Evolutionary conservation across 2,888 invertebrate genomes (phyloP).

Genomic region (Dolomedes plantarius): DNA sequence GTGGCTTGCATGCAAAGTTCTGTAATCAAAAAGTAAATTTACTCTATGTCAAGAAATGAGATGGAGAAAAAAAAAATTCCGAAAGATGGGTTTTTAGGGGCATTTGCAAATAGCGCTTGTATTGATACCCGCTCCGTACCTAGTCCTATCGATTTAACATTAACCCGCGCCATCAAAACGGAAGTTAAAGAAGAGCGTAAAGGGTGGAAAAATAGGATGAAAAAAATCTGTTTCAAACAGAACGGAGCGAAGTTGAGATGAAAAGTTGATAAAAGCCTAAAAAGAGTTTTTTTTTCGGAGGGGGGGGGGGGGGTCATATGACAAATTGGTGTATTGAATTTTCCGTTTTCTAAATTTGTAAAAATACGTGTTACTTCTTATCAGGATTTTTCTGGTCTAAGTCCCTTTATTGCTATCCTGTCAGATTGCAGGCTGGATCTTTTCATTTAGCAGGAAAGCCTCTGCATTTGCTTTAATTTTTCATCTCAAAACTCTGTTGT

Average conservation of each 20-base stretch:
- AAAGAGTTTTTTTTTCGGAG: slow-evolving; percentile 28
- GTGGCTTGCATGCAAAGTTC: slow-evolving; percentile 2
- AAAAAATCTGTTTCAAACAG: slow-evolving; percentile 50
- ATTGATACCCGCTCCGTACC: slow-evolving; percentile 25
- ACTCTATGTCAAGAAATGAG: neutral
- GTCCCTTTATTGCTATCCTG: slow-evolving; percentile 18
- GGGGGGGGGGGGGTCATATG: slow-evolving; percentile 23
- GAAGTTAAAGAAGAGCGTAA: slow-evolving; percentile 29
- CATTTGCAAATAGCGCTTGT: slow-evolving; percentile 42
- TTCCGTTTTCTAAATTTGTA: slow-evolving; percentile 23
- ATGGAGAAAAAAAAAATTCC: slow-evolving; percentile 28
- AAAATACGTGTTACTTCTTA: neutral
- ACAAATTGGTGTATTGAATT: slow-evolving; percentile 34
- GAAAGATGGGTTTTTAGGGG: slow-evolving; percentile 23
- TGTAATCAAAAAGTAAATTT: slow-evolving; percentile 46
- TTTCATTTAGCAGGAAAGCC: no score
- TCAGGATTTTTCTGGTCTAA: neutral
- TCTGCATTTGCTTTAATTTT: no score
- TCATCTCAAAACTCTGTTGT: no score
- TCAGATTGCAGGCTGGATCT: no score
- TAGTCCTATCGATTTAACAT: slow-evolving; percentile 59
- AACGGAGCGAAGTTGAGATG: slow-evolving; percentile 31
- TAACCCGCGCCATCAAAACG: slow-evolving; percentile 36
- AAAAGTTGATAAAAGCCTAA: slow-evolving; percentile 40
- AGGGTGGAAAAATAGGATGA: slow-evolving; percentile 23